phyloP scores from a whole-genome alignment of 2,888 invertebrate genomes.

The Romanomermis culicivorax region DNA sequence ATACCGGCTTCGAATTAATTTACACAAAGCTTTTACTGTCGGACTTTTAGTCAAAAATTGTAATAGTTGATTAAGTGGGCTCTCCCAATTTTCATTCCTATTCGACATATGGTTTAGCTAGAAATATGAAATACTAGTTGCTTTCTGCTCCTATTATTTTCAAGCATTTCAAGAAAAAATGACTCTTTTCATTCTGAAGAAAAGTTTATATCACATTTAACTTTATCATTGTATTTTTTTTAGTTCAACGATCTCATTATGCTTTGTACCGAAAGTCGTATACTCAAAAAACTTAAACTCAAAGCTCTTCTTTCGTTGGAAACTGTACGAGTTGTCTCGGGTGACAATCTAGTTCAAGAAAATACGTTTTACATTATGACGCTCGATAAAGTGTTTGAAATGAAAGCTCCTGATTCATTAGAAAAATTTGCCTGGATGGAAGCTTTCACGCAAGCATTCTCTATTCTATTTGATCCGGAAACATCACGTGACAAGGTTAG shows the following conservation, averaged over 20 bases:
- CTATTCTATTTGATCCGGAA: too few species aligned
- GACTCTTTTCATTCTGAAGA: too few species aligned
- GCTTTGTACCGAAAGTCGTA: slow-evolving; percentile 38
- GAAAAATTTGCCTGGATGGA: slow-evolving; percentile 36
- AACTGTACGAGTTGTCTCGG: slow-evolving; percentile 35
- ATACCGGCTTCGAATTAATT: too few species aligned
- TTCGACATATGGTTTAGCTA: too few species aligned
- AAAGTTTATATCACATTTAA: too few species aligned
- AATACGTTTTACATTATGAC: slow-evolving; percentile 43
- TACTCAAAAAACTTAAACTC: background rate
- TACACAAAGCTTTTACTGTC: too few species aligned
- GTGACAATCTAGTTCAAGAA: slow-evolving; percentile 42
- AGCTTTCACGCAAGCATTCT: too few species aligned
- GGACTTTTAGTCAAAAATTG: background rate
- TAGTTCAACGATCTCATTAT: slow-evolving; percentile 45
- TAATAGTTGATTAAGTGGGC: background rate
- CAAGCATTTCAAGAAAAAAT: too few species aligned
- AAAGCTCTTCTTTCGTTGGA: background rate
- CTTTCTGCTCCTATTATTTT: too few species aligned
- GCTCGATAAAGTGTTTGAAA: slow-evolving; percentile 38
- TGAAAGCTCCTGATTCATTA: slow-evolving; percentile 34
- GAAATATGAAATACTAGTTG: background rate
- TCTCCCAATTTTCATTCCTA: too few species aligned
- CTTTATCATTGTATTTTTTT: slow-evolving; percentile 19
- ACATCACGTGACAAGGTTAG: too few species aligned